Percentiles rank a stretch among this genome's conserved stretches.
Conservation (phyloP, 2,888 invertebrate species). For the Cepaea hortensis region DNA sequence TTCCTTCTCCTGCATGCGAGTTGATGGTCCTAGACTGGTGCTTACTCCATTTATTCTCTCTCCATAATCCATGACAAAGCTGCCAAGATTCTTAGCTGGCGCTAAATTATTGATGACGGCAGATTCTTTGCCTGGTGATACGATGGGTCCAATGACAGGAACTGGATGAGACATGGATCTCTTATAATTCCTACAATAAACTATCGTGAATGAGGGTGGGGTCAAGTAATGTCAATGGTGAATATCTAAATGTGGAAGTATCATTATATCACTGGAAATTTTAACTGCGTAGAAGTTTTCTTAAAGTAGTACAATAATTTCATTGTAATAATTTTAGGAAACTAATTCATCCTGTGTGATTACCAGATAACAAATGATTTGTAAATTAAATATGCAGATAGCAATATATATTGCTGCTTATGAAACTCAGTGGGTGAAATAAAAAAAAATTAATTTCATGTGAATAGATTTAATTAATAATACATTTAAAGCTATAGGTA, state of each 20-base stretch:
- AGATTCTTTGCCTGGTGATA: neutral
- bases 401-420: too few species aligned
- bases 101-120: neutral
- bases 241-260: neutral
- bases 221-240: neutral
- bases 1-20: slow-evolving; percentile 61
- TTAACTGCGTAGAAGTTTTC: neutral
- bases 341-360: too few species aligned
- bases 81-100: neutral
- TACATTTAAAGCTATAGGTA: too few species aligned
- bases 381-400: too few species aligned
- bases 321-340: too few species aligned
- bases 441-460: too few species aligned
- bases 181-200: neutral
- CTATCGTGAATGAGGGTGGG: neutral
- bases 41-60: slow-evolving; percentile 26
- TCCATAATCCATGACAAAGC: slow-evolving; percentile 33
- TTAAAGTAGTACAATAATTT: too few species aligned
- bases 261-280: neutral
- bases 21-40: slow-evolving; percentile 11
- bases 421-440: too few species aligned
- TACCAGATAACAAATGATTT: too few species aligned
- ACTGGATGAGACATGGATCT: neutral
- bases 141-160: slow-evolving; percentile 5
- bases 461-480: too few species aligned